Evolutionary conservation across 2,113 vertebrate genomes (phyloP).

Genomic region (Hypanus sabinus): DNA sequence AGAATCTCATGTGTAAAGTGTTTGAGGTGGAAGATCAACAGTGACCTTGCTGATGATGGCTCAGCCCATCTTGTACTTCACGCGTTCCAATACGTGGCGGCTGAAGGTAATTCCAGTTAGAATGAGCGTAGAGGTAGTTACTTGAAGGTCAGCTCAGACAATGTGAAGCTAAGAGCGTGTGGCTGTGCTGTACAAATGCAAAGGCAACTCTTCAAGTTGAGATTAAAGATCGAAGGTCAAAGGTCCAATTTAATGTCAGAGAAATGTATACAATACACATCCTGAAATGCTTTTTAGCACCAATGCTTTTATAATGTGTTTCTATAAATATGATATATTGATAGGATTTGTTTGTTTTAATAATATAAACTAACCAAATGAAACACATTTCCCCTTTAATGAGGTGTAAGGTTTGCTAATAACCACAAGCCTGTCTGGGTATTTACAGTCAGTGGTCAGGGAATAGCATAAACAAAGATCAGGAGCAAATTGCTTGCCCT

Average conservation of each 20-base stretch:
- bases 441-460: constrained; percentile 5
- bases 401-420: not conserved
- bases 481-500: not conserved
- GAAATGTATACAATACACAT: no score
- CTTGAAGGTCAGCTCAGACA: no score
- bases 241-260: no score
- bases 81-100: no score
- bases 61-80: no score
- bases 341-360: not conserved
- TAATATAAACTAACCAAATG: constrained; percentile 19
- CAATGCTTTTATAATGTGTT: not conserved
- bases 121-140: no score
- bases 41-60: no score
- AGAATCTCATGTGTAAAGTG: no score
- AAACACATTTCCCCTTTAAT: not conserved
- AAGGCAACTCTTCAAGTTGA: not conserved
- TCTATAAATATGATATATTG: not conserved
- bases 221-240: not conserved
- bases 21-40: no score
- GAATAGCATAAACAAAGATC: not conserved
- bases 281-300: not conserved
- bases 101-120: no score
- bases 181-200: not conserved
- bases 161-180: no score
- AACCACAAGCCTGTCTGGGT: not conserved